Percentiles rank a stretch among this genome's conserved stretches.
Conservation (phyloP, 2,888 invertebrate genomes). For the Ceraclea dissimilis region DNA sequence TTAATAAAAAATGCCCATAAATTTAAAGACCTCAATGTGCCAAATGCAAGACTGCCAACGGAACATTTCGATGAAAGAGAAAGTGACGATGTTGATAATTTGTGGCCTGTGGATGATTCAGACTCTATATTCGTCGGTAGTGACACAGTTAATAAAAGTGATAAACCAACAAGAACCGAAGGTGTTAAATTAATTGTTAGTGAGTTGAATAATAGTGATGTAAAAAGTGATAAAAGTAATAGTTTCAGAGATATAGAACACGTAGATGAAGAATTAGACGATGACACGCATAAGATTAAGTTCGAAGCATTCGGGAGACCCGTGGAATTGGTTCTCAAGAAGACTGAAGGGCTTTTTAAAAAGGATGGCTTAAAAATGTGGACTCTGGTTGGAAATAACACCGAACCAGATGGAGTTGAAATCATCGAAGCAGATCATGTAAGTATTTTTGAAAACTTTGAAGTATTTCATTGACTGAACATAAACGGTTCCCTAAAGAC, state of each 20-base stretch:
- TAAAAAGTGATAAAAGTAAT: constrained; percentile 27
- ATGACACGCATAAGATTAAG: constrained; percentile 57
- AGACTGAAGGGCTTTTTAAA: constrained; percentile 70
- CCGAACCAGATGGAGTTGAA: constrained; percentile 70
- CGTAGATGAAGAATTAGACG: constrained; percentile 37
- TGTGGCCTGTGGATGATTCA: constrained; percentile 7
- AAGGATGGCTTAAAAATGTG: constrained; percentile 74
- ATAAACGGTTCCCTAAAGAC: too few relatives aligned
- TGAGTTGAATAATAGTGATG: constrained; percentile 3
- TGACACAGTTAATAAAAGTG: constrained; percentile 24
- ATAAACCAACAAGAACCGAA: constrained; percentile 25
- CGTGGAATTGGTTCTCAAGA: constrained; percentile 64
- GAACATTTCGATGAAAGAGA: not conserved
- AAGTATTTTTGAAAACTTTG: constrained; percentile 32
- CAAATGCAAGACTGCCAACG: not conserved
- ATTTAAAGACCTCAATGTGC: constrained; percentile 26
- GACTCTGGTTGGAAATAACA: constrained; percentile 69
- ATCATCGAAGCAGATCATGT: constrained; percentile 72
- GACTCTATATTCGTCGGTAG: constrained; percentile 30
- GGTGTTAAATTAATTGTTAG: constrained; percentile 29
- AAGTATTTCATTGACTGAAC: too few relatives aligned
- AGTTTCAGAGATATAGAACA: constrained; percentile 33
- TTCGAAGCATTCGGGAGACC: constrained; percentile 75
- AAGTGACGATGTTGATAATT: not conserved
- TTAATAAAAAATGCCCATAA: constrained; percentile 41